Percentiles rank a stretch among this genome's conserved stretches.
These are phyloP conservation scores for Macquaria ambigua DNA, from an alignment of 2,113 vertebrate species.

Conservation along the genomic window DNA sequence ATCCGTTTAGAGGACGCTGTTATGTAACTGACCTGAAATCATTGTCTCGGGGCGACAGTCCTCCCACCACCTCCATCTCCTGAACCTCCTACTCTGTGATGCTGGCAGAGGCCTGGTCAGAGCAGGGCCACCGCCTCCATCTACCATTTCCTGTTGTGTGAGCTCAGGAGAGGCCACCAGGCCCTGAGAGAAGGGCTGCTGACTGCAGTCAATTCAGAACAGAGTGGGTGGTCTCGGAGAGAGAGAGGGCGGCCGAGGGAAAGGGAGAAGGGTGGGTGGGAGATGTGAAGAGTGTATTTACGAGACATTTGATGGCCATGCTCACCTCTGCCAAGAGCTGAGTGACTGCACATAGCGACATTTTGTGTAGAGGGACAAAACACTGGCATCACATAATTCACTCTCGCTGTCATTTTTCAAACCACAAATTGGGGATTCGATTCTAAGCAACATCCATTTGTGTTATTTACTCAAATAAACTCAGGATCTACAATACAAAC, in stretches of 20 bases:
- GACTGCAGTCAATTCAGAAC: slow-evolving; percentile 3
- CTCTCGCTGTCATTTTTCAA: neutral
- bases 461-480: neutral
- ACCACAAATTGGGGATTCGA: neutral
- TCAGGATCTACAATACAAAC: too few species aligned
- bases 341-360: slow-evolving; percentile 29
- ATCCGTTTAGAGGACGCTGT: neutral
- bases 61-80: slow-evolving; percentile 43
- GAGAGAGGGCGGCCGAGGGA: neutral
- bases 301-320: slow-evolving; percentile 9
- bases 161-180: neutral
- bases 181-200: slow-evolving; percentile 1
- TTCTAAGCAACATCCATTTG: neutral
- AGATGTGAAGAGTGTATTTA: slow-evolving; percentile 7
- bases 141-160: slow-evolving; percentile 26
- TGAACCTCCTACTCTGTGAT: slow-evolving; percentile 24
- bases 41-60: slow-evolving; percentile 30
- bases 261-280: neutral
- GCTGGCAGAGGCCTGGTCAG: slow-evolving; percentile 33
- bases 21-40: slow-evolving; percentile 37
- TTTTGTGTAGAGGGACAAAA: neutral
- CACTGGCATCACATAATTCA: too few species aligned
- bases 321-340: neutral
- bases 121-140: slow-evolving; percentile 12
- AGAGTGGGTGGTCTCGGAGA: slow-evolving; percentile 30